Evolutionary conservation across 2,888 invertebrate genomes (phyloP).

Genomic region (Volucella inflata): DNA sequence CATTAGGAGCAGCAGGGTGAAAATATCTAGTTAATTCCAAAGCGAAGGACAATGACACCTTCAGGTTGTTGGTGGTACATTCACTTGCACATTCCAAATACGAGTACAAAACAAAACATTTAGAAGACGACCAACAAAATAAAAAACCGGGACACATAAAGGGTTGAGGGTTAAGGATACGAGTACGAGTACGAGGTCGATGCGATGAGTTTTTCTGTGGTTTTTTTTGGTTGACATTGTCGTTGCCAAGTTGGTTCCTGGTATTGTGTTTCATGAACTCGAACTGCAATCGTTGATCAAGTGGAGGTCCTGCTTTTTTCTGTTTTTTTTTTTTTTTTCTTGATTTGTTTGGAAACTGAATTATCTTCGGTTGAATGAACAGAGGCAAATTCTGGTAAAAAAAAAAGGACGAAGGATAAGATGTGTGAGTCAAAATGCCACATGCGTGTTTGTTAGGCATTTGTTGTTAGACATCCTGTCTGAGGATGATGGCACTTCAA

Average conservation of each 20-base stretch:
- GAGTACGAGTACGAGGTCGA: conserved; percentile 63
- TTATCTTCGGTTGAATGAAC: conserved; percentile 32
- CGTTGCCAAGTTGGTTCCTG: conserved; percentile 23
- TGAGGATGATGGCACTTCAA: conserved; percentile 21
- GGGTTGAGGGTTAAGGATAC: conserved; percentile 66
- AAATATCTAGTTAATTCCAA: conserved; percentile 59
- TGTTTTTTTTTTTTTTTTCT: conserved; percentile 10
- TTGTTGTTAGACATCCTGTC: conserved; percentile 42
- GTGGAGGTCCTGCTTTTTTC: conserved; percentile 2
- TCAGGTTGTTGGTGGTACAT: conserved; percentile 27
- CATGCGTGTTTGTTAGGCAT: conserved; percentile 30
- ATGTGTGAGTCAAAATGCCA: neutral
- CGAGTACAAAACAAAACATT: no score
- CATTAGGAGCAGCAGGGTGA: conserved; percentile 35
- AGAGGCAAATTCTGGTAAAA: conserved; percentile 36
- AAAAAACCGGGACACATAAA: conserved; percentile 23
- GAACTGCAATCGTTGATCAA: conserved; percentile 50
- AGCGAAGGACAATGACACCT: conserved; percentile 70
- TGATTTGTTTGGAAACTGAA: conserved; percentile 29
- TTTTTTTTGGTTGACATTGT: conserved; percentile 28
- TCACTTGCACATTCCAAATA: conserved; percentile 41
- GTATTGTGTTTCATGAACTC: conserved; percentile 51
- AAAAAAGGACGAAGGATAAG: neutral
- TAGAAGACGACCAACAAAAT: neutral
- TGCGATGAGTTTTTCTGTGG: neutral